phyloP scores from a whole-genome alignment of 2,113 vertebrate genomes.

The Boleophthalmus pectinirostris region DNA sequence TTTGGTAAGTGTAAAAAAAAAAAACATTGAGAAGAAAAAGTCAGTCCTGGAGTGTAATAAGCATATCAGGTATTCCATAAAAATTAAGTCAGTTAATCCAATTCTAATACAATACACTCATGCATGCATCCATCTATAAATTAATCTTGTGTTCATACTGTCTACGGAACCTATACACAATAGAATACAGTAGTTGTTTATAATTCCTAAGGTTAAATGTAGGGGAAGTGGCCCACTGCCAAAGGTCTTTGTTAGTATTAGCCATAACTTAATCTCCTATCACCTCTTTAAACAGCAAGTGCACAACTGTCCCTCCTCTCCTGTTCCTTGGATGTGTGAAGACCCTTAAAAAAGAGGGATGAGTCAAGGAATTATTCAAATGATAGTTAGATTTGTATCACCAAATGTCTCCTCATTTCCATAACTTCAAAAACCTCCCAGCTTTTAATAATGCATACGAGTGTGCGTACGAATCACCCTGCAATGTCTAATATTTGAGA shows the following conservation, averaged over 20 bases:
- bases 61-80: too few species aligned
- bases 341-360: conserved; percentile 27
- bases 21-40: too few species aligned
- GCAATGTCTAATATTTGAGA: conserved; percentile 26
- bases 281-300: conserved; percentile 41
- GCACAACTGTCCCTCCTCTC: conserved; percentile 15
- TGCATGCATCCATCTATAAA: not conserved
- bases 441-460: conserved; percentile 62
- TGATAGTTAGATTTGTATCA: conserved; percentile 53
- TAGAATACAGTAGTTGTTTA: conserved; percentile 26
- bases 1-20: too few species aligned
- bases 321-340: conserved; percentile 40
- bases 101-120: not conserved
- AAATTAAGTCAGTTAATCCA: too few species aligned
- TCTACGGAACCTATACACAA: too few species aligned
- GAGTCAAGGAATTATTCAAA: conserved; percentile 55
- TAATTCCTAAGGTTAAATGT: conserved; percentile 29
- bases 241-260: conserved; percentile 29
- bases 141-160: not conserved
- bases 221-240: conserved; percentile 38
- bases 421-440: conserved; percentile 60
- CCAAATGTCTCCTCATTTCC: conserved; percentile 58
- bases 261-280: conserved; percentile 52
- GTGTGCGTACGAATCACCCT: conserved; percentile 45
- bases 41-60: too few species aligned